Conservation (phyloP, 35 echinoderm and acorn worm species). For the Heliocidaris erythrogramma region DNA sequence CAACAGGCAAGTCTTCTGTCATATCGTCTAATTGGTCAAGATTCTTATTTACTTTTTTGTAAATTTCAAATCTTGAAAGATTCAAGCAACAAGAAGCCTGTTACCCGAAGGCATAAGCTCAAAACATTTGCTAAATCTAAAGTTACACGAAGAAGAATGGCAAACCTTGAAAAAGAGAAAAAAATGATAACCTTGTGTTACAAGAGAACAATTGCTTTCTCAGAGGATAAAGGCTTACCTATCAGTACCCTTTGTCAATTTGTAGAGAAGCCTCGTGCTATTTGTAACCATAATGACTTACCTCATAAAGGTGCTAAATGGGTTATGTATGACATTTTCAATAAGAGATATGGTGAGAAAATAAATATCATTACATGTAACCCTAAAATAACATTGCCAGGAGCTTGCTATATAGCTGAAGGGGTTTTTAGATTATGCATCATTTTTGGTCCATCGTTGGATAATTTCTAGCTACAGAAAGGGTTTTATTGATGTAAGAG, state of each 20-base stretch:
- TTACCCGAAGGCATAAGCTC: constrained; percentile 51
- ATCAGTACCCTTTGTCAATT: constrained; percentile 59
- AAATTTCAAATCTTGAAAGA: constrained; percentile 58
- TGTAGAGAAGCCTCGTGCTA: constrained; percentile 68
- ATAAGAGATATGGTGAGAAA: constrained; percentile 51
- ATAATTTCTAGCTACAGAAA: constrained; percentile 36
- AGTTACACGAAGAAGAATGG: constrained; percentile 44
- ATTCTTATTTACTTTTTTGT: constrained; percentile 42
- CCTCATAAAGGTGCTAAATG: constrained; percentile 68
- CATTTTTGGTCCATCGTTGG: constrained; percentile 53
- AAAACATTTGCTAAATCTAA: constrained; percentile 70
- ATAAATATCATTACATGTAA: background rate
- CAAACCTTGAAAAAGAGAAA: constrained; percentile 64
- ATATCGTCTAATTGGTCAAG: constrained; percentile 51
- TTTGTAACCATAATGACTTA: constrained; percentile 56
- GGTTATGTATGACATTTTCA: constrained; percentile 69
- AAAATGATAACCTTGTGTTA: constrained; percentile 60
- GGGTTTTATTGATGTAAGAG: constrained; percentile 55
- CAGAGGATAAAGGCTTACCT: constrained; percentile 44
- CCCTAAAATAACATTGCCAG: background rate
- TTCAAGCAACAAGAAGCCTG: constrained; percentile 25
- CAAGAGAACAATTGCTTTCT: constrained; percentile 58
- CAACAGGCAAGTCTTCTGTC: constrained; percentile 50
- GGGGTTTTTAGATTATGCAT: constrained; percentile 69
- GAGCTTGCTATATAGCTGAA: constrained; percentile 51